Percentiles rank a stretch among this genome's conserved stretches.
phyloP scores from a whole-genome alignment of 2,797 vertebrate species.

The Sebastiscus albofasciatus region DNA sequence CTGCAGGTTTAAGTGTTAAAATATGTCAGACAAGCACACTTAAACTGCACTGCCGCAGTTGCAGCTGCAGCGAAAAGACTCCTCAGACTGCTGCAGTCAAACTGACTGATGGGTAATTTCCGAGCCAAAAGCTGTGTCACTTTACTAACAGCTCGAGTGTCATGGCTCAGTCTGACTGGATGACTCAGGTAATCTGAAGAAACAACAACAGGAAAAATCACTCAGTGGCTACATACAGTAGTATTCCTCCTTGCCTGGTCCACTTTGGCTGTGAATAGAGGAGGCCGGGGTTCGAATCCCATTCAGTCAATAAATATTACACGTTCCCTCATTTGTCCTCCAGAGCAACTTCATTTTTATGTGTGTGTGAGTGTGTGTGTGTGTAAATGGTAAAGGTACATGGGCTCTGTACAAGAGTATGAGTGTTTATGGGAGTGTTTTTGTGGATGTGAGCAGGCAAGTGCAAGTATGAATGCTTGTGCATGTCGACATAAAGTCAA shows the following conservation, averaged over 20 bases:
- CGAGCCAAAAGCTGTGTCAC: slow-evolving; percentile 23
- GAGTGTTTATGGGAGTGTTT: neutral
- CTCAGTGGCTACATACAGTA: neutral
- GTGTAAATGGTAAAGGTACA: neutral
- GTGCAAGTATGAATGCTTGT: neutral
- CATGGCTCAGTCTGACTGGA: neutral
- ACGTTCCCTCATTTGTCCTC: slow-evolving; percentile 11
- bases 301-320: slow-evolving; percentile 27
- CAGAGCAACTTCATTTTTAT: neutral
- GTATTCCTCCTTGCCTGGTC: neutral
- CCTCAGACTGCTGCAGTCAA: neutral
- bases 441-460: neutral
- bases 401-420: neutral
- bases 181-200: neutral
- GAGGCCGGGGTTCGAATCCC: slow-evolving; percentile 34
- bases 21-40: too few relatives aligned
- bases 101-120: slow-evolving; percentile 11
- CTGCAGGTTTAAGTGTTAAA: too few relatives aligned
- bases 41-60: too few relatives aligned
- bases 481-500: neutral
- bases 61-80: neutral
- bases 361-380: neutral
- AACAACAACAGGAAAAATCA: neutral
- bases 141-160: slow-evolving; percentile 11
- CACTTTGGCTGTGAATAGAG: neutral